These are phyloP conservation scores for Thunnus maccoyii DNA, from an alignment of 2,113 vertebrate genomes.

Conservation along the genomic window DNA sequence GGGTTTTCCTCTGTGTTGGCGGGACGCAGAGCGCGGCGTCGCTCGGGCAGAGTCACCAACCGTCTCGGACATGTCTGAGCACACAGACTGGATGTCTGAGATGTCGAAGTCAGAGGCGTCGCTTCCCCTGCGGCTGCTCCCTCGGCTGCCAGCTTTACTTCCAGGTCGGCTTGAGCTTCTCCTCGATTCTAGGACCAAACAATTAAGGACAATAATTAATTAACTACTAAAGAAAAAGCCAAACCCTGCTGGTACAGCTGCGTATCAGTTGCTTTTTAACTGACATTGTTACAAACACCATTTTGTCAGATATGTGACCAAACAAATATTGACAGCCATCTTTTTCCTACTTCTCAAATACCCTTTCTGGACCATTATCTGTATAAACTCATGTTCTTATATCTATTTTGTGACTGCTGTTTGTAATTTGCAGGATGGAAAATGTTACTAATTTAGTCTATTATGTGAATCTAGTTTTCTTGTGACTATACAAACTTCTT, in stretches of 20 bases:
- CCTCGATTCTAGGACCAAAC: conserved; percentile 83
- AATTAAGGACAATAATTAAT: background rate
- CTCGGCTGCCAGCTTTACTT: conserved; percentile 97
- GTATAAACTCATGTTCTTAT: no score
- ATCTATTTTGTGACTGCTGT: no score
- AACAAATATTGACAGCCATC: conserved; percentile 1
- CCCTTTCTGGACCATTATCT: no score
- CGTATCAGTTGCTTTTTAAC: background rate
- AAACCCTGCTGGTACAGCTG: no score
- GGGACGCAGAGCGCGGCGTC: conserved; percentile 88
- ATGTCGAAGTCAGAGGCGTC: conserved; percentile 99
- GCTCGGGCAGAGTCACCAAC: conserved; percentile 87
- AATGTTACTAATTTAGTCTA: no score
- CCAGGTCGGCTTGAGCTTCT: conserved; percentile 92
- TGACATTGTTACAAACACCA: background rate
- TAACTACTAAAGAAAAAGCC: no score
- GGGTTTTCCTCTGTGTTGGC: conserved; percentile 89
- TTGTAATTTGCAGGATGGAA: no score
- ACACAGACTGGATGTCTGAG: conserved; percentile 98
- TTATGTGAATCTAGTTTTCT: no score
- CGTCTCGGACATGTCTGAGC: conserved; percentile 92
- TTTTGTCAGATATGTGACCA: background rate
- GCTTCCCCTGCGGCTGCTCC: conserved; percentile 95
- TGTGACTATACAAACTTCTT: no score
- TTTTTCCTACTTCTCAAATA: no score